Evolutionary conservation across 2,797 vertebrate genomes (phyloP).

Genomic region (Saxicola maurus): DNA sequence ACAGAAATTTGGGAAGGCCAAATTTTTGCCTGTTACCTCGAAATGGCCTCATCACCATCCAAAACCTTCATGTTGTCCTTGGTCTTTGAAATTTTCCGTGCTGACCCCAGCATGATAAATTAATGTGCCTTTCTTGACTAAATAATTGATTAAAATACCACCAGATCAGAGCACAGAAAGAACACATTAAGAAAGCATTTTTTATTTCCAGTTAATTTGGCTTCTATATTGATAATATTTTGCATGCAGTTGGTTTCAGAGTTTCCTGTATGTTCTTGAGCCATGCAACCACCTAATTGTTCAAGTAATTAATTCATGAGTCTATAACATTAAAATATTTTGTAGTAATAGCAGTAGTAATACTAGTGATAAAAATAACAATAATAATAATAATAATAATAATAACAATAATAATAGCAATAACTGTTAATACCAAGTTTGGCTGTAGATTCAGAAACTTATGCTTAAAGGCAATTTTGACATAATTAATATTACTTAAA

Average conservation of each 20-base stretch:
- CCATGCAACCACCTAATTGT: not conserved
- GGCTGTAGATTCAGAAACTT: not conserved
- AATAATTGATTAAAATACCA: not conserved
- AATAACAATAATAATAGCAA: not conserved
- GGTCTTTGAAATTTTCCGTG: not conserved
- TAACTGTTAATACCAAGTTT: not conserved
- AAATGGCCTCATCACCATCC: rapidly evolving
- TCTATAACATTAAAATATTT: not conserved
- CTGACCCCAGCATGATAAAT: not conserved
- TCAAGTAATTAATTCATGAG: not conserved
- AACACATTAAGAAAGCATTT: not conserved
- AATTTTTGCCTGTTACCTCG: not conserved
- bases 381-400: not conserved
- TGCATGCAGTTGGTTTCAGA: not conserved
- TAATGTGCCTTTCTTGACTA: not conserved
- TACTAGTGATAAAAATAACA: not conserved
- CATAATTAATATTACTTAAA: not conserved
- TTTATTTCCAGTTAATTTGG: not conserved
- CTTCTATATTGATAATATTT: not conserved
- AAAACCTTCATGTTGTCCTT: not conserved
- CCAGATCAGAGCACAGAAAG: not conserved
- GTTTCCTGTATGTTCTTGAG: not conserved
- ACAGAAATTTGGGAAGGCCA: not conserved
- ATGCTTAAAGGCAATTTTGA: not conserved
- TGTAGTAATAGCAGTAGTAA: not conserved